Conservation (phyloP, 2,797 vertebrate genomes). For the Onychomys torridus region DNA sequence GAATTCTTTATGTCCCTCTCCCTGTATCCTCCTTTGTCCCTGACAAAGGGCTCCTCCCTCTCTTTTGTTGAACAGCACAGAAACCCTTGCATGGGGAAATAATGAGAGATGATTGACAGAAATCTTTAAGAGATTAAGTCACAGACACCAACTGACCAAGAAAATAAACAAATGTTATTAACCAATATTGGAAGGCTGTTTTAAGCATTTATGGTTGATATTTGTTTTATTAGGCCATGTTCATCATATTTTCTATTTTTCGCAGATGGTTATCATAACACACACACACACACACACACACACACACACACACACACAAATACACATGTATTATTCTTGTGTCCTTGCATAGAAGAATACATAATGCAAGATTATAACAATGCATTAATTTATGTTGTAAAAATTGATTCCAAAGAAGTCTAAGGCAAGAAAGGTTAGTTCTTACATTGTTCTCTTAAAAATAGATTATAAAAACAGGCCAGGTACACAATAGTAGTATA, state of each 20-base stretch:
- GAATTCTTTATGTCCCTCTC: no score
- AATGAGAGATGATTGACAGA: not conserved
- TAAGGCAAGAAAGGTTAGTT: not conserved
- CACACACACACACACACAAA: not conserved
- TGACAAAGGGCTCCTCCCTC: not conserved
- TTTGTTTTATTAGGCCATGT: not conserved
- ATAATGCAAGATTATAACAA: not conserved
- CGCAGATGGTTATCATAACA: not conserved
- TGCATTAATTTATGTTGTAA: not conserved
- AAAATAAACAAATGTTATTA: not conserved
- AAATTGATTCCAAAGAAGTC: not conserved
- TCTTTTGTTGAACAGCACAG: not conserved
- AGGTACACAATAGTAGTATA: not conserved
- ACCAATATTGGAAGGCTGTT: not conserved
- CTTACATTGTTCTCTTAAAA: not conserved
- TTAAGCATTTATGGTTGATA: not conserved
- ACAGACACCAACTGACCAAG: not conserved
- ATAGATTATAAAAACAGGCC: not conserved
- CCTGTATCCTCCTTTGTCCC: not conserved
- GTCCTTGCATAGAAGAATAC: not conserved
- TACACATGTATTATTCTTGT: not conserved
- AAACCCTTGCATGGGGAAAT: not conserved
- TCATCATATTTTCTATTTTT: not conserved
- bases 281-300: no score
- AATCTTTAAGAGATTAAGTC: not conserved